These are phyloP conservation scores for Desmophyllum pertusum DNA, from an alignment of 92 coral and sea anemone genomes.

Conservation along the genomic window DNA sequence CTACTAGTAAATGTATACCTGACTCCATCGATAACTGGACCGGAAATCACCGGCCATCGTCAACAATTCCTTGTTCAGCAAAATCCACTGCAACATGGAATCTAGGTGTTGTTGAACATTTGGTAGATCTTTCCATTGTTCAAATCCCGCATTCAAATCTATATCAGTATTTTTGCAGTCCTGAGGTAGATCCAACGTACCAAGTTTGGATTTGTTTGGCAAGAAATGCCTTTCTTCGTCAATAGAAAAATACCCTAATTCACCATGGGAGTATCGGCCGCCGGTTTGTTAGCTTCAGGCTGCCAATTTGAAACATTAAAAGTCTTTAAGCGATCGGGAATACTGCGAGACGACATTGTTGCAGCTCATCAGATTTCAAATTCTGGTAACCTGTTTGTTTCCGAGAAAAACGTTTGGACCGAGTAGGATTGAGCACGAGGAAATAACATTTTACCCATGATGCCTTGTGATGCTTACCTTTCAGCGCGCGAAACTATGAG, in stretches of 20 bases:
- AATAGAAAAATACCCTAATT: constrained; percentile 39
- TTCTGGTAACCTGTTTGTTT: background rate
- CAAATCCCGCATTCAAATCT: constrained; percentile 46
- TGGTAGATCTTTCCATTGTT: constrained; percentile 27
- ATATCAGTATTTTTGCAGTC: constrained; percentile 21
- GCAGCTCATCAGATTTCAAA: background rate
- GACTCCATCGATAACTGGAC: background rate
- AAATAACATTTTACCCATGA: no score
- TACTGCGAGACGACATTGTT: constrained; percentile 14
- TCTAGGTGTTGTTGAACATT: constrained; percentile 49
- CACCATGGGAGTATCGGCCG: constrained; percentile 25
- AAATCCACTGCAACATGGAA: constrained; percentile 46
- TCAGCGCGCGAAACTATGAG: no score
- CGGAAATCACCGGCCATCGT: constrained; percentile 13
- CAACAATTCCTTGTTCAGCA: constrained; percentile 29
- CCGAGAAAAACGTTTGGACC: constrained; percentile 10
- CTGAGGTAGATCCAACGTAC: constrained; percentile 15
- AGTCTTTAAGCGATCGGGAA: background rate
- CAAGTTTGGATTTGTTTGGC: constrained; percentile 27
- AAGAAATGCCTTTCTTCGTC: constrained; percentile 35
- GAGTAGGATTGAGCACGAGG: no score
- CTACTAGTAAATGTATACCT: constrained; percentile 4
- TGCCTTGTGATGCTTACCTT: no score
- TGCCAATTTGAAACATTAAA: constrained; percentile 10
- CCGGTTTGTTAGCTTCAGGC: background rate